Evolutionary conservation across 2,888 invertebrate species (phyloP).

Genomic region (Rhagonycha fulva): DNA sequence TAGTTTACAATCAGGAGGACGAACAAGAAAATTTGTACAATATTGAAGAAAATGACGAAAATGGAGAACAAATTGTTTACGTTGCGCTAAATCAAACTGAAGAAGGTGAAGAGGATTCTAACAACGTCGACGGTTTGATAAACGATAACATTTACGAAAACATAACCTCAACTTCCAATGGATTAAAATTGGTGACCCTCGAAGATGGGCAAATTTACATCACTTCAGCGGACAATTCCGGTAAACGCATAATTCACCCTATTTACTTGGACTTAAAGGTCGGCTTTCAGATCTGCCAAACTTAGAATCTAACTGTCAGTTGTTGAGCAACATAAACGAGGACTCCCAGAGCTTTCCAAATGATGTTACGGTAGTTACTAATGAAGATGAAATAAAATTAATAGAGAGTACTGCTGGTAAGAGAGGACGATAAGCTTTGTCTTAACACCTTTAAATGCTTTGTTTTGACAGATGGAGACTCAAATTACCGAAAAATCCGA

Average conservation of each 20-base stretch:
- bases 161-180: conserved; percentile 13
- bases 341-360: conserved; percentile 5
- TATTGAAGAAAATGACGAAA: conserved; percentile 23
- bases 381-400: neutral
- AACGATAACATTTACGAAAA: neutral
- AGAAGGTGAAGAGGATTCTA: conserved; percentile 42
- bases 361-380: conserved; percentile 7
- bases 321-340: neutral
- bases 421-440: neutral
- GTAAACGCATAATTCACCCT: neutral
- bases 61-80: conserved; percentile 19
- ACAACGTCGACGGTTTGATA: conserved; percentile 31
- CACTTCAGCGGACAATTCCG: conserved; percentile 25
- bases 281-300: neutral
- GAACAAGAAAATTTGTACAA: conserved; percentile 17
- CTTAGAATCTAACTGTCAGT: neutral
- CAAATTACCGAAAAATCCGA: conserved; percentile 39
- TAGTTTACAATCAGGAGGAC: conserved; percentile 4
- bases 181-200: conserved; percentile 37
- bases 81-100: conserved; percentile 35
- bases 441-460: neutral
- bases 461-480: conserved; percentile 17
- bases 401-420: conserved; percentile 10
- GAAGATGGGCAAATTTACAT: conserved; percentile 39
- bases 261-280: neutral